Evolutionary conservation across 2,888 invertebrate genomes (phyloP).

Genomic region (Drosophila pseudotakahashii): DNA sequence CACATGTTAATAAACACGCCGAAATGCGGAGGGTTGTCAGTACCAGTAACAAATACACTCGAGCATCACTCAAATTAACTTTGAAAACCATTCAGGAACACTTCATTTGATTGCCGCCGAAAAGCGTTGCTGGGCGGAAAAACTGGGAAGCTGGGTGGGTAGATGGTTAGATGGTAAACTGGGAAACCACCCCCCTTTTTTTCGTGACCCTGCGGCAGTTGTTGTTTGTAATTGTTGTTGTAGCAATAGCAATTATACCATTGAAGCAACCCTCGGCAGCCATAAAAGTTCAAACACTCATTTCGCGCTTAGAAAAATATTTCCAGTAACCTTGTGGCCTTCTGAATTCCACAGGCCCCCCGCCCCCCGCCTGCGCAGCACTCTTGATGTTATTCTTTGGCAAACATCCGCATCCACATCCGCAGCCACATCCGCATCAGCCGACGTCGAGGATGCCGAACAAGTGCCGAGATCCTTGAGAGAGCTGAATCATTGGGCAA

Average conservation of each 20-base stretch:
- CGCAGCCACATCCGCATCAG: conserved; percentile 53
- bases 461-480: conserved; percentile 62
- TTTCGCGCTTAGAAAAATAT: conserved; percentile 77
- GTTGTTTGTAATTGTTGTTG: conserved; percentile 79
- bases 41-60: conserved; percentile 65
- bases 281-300: conserved; percentile 81
- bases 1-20: conserved; percentile 80
- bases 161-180: not conserved
- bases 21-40: conserved; percentile 64
- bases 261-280: conserved; percentile 65
- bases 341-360: conserved; percentile 3
- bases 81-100: conserved; percentile 84
- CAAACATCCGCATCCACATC: conserved; percentile 69
- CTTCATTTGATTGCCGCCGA: conserved; percentile 82
- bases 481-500: conserved; percentile 66
- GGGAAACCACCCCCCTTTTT: conserved; percentile 21
- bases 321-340: conserved; percentile 33
- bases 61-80: conserved; percentile 84
- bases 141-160: not conserved
- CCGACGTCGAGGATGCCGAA: conserved; percentile 32
- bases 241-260: conserved; percentile 82
- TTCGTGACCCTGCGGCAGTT: conserved; percentile 40
- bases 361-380: not conserved
- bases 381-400: conserved; percentile 60
- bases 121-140: not conserved